These are phyloP conservation scores for Drosophila orosa DNA, from an alignment of 1,140 invertebrate genomes.

Conservation along the genomic window DNA sequence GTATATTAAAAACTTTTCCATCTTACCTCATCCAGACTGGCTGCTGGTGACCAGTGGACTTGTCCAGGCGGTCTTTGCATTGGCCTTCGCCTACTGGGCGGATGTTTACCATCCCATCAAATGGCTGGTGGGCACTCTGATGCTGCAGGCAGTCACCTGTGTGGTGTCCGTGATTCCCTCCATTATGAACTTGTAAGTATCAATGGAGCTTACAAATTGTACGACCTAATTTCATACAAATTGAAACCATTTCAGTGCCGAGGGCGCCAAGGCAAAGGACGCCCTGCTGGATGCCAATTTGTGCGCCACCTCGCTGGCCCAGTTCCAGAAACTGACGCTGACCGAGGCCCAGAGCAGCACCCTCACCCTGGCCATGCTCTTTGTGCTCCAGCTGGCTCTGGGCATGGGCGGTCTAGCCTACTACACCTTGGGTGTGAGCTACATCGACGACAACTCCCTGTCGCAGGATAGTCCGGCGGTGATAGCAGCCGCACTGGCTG, in stretches of 20 bases:
- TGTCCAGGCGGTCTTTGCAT: slow-evolving; percentile 85
- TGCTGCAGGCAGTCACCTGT: slow-evolving; percentile 86
- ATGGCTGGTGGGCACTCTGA: slow-evolving; percentile 86
- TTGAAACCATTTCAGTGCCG: slow-evolving; percentile 30
- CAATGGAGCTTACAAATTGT: too few relatives aligned
- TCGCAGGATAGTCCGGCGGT: slow-evolving; percentile 85
- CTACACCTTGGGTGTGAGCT: slow-evolving; percentile 88
- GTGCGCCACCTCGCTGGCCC: slow-evolving; percentile 74
- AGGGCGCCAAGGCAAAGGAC: slow-evolving; percentile 52
- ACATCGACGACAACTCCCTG: slow-evolving; percentile 88
- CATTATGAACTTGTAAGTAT: slow-evolving; percentile 83
- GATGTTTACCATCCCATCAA: slow-evolving; percentile 86
- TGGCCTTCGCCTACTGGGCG: slow-evolving; percentile 86
- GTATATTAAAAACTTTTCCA: slow-evolving; percentile 1
- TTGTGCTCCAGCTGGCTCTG: slow-evolving; percentile 86
- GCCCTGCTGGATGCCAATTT: slow-evolving; percentile 58
- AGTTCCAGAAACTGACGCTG: slow-evolving; percentile 59
- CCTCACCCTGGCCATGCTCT: slow-evolving; percentile 85
- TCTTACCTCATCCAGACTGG: slow-evolving; percentile 85
- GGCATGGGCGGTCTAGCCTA: slow-evolving; percentile 87
- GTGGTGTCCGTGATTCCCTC: slow-evolving; percentile 86
- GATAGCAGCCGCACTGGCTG: slow-evolving; percentile 68
- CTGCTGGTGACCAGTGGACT: slow-evolving; percentile 86
- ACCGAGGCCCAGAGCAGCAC: slow-evolving; percentile 61
- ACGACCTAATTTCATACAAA: background rate